These are phyloP conservation scores for Pseudoips prasinana DNA, from an alignment of 2,888 invertebrate species.

Conservation along the genomic window DNA sequence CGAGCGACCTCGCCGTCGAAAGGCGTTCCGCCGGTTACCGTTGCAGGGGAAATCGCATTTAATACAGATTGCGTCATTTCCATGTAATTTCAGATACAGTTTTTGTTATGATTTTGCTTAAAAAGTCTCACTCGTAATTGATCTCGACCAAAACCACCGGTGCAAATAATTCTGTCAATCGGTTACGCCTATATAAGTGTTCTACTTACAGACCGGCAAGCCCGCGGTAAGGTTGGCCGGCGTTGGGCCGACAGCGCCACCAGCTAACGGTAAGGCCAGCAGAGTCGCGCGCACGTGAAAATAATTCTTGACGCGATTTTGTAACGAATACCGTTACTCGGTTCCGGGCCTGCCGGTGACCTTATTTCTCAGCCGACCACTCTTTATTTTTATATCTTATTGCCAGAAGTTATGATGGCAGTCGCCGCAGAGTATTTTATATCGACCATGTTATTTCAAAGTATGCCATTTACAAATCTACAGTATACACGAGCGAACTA, in stretches of 20 bases:
- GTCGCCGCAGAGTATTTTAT: constrained; percentile 37
- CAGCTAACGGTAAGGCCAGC: constrained; percentile 63
- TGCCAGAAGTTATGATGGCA: constrained; percentile 54
- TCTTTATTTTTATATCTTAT: constrained; percentile 75
- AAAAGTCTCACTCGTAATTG: background rate
- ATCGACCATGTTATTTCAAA: constrained; percentile 37
- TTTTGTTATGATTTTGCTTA: constrained; percentile 13
- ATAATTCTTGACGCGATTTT: constrained; percentile 81
- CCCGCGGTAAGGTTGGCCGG: constrained; percentile 50
- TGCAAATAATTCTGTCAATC: constrained; percentile 19
- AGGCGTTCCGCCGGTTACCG: constrained; percentile 37
- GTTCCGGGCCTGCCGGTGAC: constrained; percentile 78
- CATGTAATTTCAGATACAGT: constrained; percentile 15
- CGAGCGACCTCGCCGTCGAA: constrained; percentile 46
- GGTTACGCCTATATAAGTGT: constrained; percentile 40
- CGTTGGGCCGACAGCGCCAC: constrained; percentile 48
- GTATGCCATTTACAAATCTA: constrained; percentile 12
- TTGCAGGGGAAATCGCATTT: constrained; percentile 44
- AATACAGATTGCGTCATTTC: constrained; percentile 43
- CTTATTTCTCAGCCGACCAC: constrained; percentile 72
- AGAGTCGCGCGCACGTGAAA: constrained; percentile 73
- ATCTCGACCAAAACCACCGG: background rate
- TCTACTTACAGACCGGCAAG: constrained; percentile 56
- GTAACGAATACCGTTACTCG: constrained; percentile 78
- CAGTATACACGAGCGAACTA: too few species aligned